These are phyloP conservation scores for Colaptes auratus DNA, from an alignment of 2,113 vertebrate genomes.

Conservation along the genomic window DNA sequence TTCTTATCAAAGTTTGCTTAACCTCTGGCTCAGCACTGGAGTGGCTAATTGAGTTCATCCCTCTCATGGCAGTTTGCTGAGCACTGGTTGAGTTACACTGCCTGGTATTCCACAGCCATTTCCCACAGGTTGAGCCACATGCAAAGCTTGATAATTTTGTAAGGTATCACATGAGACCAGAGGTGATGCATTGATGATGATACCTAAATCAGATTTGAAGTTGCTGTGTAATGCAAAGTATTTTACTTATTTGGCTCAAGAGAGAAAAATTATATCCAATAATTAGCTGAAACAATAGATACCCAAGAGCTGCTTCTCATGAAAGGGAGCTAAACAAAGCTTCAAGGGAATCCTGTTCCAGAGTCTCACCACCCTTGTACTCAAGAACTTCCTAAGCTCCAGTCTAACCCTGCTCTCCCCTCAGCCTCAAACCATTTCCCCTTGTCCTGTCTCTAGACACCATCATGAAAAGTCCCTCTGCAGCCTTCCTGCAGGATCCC, in stretches of 20 bases:
- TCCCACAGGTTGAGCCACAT: background rate
- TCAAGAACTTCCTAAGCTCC: no score
- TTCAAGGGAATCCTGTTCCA: background rate
- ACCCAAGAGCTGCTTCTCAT: background rate
- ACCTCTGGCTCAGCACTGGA: background rate
- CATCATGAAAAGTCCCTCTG: no score
- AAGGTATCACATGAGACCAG: background rate
- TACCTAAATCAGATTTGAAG: background rate
- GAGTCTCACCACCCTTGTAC: no score
- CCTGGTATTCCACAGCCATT: background rate
- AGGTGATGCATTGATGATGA: background rate
- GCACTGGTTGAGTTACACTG: background rate
- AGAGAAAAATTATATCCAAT: background rate
- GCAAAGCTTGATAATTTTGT: background rate
- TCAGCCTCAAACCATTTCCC: no score
- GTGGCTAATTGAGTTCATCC: background rate
- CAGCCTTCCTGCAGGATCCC: no score
- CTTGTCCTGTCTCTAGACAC: no score
- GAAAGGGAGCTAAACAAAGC: background rate
- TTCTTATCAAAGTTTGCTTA: constrained; percentile 6
- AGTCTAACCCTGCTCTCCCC: no score
- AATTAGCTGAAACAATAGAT: background rate
- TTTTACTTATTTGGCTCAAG: background rate
- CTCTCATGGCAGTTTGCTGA: background rate
- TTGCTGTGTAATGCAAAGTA: background rate